A percentile compares a stretch with the other conserved stretches of the same genome.
Conservation (phyloP, 2,888 invertebrate genomes). For the Pogonocherus hispidulus region DNA sequence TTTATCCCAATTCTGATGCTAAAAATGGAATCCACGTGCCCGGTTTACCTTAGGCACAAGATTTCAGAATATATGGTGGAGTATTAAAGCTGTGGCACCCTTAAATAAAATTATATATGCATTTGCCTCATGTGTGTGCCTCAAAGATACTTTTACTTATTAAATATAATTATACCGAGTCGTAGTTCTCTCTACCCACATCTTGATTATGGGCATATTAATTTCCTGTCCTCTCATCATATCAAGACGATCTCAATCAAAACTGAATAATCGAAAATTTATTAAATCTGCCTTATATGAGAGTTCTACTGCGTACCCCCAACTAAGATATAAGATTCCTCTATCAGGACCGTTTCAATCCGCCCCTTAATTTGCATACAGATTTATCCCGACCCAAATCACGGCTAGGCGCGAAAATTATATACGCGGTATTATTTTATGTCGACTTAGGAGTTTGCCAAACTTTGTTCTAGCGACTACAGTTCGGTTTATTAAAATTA, state of each 20-base stretch:
- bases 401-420: conserved; percentile 48
- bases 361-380: conserved; percentile 53
- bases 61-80: too few species aligned
- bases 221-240: background rate
- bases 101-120: too few species aligned
- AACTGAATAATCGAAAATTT: conserved; percentile 42
- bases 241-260: background rate
- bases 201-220: too few species aligned
- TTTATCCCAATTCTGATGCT: too few species aligned
- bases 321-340: conserved; percentile 58
- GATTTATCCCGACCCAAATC: conserved; percentile 49
- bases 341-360: conserved; percentile 47
- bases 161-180: too few species aligned
- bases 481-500: conserved; percentile 47
- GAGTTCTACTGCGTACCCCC: conserved; percentile 51
- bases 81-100: too few species aligned
- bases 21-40: too few species aligned
- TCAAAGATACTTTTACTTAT: too few species aligned
- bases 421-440: conserved; percentile 50
- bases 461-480: conserved; percentile 44
- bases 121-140: too few species aligned
- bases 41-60: too few species aligned
- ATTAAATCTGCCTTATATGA: conserved; percentile 55
- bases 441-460: conserved; percentile 43
- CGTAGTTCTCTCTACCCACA: too few species aligned